A percentile compares a stretch with the other conserved stretches of the same genome.
Evolutionary conservation across 2,888 invertebrate genomes (phyloP).

Genomic region (Volucella bombylans): DNA sequence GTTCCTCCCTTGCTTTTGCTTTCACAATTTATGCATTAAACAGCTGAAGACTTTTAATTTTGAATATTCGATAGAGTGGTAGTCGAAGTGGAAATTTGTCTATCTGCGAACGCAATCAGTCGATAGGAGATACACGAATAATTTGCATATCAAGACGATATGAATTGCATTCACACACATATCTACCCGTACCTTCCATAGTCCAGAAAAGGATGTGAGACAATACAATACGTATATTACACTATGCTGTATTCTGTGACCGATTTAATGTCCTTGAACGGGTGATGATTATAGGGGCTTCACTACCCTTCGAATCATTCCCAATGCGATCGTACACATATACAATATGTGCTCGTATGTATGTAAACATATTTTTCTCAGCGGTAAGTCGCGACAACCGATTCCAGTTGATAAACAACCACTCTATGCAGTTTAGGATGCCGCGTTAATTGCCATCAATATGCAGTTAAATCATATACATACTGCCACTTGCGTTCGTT

Average conservation of each 20-base stretch:
- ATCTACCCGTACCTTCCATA: background rate
- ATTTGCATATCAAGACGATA: slow-evolving; percentile 71
- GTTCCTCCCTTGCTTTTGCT: slow-evolving; percentile 41
- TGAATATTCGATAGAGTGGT: slow-evolving; percentile 55
- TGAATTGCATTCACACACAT: slow-evolving; percentile 51
- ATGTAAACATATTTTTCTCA: slow-evolving; percentile 9
- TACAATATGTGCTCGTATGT: slow-evolving; percentile 17
- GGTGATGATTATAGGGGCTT: slow-evolving; percentile 59
- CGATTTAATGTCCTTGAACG: slow-evolving; percentile 70
- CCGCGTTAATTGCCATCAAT: slow-evolving; percentile 72
- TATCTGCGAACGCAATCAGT: slow-evolving; percentile 66
- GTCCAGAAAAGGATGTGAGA: slow-evolving; percentile 3
- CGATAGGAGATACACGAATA: slow-evolving; percentile 40
- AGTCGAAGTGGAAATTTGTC: slow-evolving; percentile 53
- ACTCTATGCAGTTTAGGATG: slow-evolving; percentile 40
- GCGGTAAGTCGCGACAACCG: slow-evolving; percentile 6
- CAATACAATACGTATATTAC: slow-evolving; percentile 33
- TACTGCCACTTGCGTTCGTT: slow-evolving; percentile 44
- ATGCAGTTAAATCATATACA: slow-evolving; percentile 69
- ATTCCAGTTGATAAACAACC: slow-evolving; percentile 52
- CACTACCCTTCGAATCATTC: slow-evolving; percentile 11
- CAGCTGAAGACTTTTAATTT: slow-evolving; percentile 64
- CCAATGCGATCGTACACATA: slow-evolving; percentile 26
- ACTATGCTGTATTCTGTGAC: slow-evolving; percentile 53
- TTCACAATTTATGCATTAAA: slow-evolving; percentile 53